Base-by-base conservation (phyloP, 1,140 invertebrate genomes). In the Bombyx mandarina region DNA sequence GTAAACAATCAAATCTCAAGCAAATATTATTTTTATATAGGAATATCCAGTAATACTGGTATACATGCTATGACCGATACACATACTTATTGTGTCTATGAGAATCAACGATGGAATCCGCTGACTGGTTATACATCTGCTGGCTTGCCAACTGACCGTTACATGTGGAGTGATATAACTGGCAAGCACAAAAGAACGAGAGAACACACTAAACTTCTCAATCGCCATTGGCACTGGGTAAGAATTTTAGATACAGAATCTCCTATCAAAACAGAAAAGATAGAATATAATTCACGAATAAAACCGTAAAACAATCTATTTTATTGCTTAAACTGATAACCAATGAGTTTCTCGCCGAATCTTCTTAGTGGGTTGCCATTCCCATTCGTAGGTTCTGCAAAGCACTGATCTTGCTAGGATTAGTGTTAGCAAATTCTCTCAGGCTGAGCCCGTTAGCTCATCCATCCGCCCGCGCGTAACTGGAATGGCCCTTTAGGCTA, bases 71-170 rank as follows among this genome's bases (percentile, higher is more conserved):
- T 96, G 93, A 90, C 91, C 18, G 95, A 97, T 78, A 93, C 93
- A 7, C 93, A 95, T 75, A 93, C 92, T 71, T 95, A 95, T 79
- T 94, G 93, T 75, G 93, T 97, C 6, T 98, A 97, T 82, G 96
- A 98, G 88, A 97, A 98, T 79, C 96, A 98, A 84, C 90, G 96
- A 52, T 98, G 96, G 96, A 97, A 97, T 91, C 95, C 90, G 6
- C 88, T 97, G 1, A 94, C 94, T 60, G 96, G 96, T 12, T 98
- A 96, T 73, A 95, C 94, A 1, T 91, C 93, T 7, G 92, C 93
- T 73, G 93, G 95, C 42, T 86, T 97, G 52, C 96, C 96, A 35
- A 97, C 96, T 1, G 96, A 98, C 87, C 88, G 95, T 18, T 92
- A 94, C 63, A 94, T 94, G 92, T 98, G 96, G 96, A 97, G 95